phyloP scores from a whole-genome alignment of 2,888 invertebrate genomes.

The Baccha elongata region DNA sequence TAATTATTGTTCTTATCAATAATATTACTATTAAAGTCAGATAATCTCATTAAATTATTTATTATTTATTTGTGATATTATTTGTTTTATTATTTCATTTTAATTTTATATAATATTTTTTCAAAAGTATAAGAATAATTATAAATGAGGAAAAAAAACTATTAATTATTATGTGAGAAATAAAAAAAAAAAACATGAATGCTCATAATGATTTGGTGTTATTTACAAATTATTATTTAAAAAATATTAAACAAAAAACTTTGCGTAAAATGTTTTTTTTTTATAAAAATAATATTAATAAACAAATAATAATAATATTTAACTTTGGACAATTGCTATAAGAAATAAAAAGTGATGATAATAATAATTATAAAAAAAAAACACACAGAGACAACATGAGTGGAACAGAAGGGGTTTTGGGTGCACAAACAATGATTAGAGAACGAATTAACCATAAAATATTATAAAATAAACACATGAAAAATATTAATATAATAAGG shows the following conservation, averaged over 20 bases:
- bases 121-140: conserved; percentile 28
- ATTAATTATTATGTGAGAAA: not conserved
- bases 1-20: conserved; percentile 32
- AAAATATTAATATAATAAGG: conserved; percentile 3
- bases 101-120: conserved; percentile 13
- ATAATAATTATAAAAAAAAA: conserved; percentile 15
- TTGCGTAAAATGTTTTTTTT: conserved; percentile 46
- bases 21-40: conserved; percentile 49
- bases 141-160: conserved; percentile 19
- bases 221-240: conserved; percentile 52
- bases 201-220: conserved; percentile 58
- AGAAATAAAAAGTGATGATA: conserved; percentile 30
- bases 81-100: not conserved
- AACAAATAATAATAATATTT: conserved; percentile 47
- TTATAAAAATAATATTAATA: conserved; percentile 44
- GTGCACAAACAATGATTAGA: conserved; percentile 36
- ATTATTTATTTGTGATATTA: conserved; percentile 25
- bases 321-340: conserved; percentile 73
- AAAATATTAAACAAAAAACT: conserved; percentile 33
- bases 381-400: conserved; percentile 67
- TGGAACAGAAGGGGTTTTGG: conserved; percentile 28
- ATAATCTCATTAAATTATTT: conserved; percentile 59
- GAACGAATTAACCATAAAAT: conserved; percentile 23
- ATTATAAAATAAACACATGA: conserved; percentile 26
- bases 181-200: conserved; percentile 25